phyloP scores from a whole-genome alignment of 2,113 vertebrate species.

The Corapipo altera region DNA sequence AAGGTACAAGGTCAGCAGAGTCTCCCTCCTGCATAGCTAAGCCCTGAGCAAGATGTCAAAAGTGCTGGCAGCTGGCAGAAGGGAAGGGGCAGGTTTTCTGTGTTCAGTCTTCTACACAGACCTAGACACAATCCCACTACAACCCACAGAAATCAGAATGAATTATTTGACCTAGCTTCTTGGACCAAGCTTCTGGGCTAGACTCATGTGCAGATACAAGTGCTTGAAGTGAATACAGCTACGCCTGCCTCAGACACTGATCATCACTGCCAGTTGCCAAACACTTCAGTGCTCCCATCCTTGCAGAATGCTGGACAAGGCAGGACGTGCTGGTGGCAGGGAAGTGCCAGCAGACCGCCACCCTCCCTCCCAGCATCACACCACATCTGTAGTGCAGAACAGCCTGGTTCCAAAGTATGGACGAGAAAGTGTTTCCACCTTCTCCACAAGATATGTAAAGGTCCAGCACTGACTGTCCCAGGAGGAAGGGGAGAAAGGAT shows the following conservation, averaged over 20 bases:
- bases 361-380: neutral
- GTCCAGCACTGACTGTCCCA: neutral
- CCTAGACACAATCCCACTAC: neutral
- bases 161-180: neutral
- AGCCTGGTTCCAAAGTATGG: neutral
- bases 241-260: neutral
- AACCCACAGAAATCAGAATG: neutral
- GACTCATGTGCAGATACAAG: fast-evolving
- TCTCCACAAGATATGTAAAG: neutral
- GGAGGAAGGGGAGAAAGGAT: neutral
- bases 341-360: neutral
- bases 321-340: neutral
- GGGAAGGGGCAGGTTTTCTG: neutral
- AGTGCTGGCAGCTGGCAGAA: neutral
- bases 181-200: neutral
- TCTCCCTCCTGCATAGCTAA: neutral
- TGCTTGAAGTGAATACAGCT: fast-evolving
- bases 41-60: neutral
- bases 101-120: neutral
- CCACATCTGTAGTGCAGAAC: fast-evolving
- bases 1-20: fast-evolving
- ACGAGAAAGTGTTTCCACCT: neutral
- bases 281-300: neutral
- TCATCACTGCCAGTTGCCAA: neutral
- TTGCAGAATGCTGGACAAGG: neutral